Percentiles rank a stretch among this genome's conserved stretches.
Conservation (phyloP, 2,888 invertebrate genomes). For the Epistrophe grossulariae region DNA sequence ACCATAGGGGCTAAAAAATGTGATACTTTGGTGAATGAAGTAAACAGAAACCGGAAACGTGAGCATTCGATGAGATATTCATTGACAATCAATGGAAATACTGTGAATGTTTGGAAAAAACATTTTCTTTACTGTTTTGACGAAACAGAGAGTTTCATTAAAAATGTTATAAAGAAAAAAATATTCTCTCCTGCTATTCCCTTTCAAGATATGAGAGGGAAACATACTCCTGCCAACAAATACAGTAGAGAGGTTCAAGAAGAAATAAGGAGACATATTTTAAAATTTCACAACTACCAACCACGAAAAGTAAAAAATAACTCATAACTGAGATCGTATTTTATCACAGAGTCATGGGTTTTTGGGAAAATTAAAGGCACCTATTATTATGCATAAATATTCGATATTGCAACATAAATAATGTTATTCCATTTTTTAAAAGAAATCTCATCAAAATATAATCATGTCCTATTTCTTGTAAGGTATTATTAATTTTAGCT, state of each 20-base stretch:
- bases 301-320: too few species aligned
- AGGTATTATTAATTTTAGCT: too few species aligned
- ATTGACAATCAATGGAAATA: constrained; percentile 13
- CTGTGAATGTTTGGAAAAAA: constrained; percentile 5
- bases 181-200: background rate
- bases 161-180: background rate
- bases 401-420: too few species aligned
- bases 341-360: too few species aligned
- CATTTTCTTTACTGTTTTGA: constrained; percentile 57
- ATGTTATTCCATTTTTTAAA: too few species aligned
- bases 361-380: too few species aligned
- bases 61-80: constrained; percentile 27
- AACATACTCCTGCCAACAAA: constrained; percentile 30
- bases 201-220: constrained; percentile 21
- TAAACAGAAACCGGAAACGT: constrained; percentile 17
- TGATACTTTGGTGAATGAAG: constrained; percentile 2
- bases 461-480: too few species aligned
- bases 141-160: constrained; percentile 47
- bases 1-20: constrained; percentile 32
- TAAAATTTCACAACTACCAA: too few species aligned
- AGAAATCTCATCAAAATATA: too few species aligned
- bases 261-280: too few species aligned
- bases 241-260: constrained; percentile 15
- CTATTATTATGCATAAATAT: too few species aligned
- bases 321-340: too few species aligned